Base-by-base conservation (phyloP, 2,888 invertebrate genomes). In the Yponomeuta malinellus region DNA sequence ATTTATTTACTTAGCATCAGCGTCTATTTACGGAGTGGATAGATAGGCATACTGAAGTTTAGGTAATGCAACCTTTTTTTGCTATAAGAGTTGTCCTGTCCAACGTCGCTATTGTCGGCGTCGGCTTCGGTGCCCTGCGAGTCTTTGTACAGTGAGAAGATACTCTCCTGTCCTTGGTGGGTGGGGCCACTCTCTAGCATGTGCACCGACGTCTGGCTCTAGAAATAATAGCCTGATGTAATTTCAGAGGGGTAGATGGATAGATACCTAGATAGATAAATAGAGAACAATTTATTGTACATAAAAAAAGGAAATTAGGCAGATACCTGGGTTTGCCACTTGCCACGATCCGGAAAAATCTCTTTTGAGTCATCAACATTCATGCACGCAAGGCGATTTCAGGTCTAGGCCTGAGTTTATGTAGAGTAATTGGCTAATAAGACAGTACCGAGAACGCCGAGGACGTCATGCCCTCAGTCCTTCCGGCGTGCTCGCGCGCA, bases 131-230 rank as follows among this genome's bases (percentile, higher is more conserved):
- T 82, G 9, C 76, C 79, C 64, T 83, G 84, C 0, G 85, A 83
- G 70, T 83, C 86, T 73, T 90, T 88, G 75, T 84, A 91, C 23
- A 90, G 75, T 0, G 90, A 89, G 71, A 80, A 85, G 6, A 90
- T 73, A 71, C 90, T 90, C 2, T 59, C 69, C 29, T 23, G 48
- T 4, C 3, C 65, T 31, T 12, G 31, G 33, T n/a, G 4, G 65
- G 6, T 64, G n/a, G 4, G 29, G 65, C 5, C 12, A 15, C 15
- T 12, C 15, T 59, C 52, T 15, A 59, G 15, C 12, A 15, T 59
- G 15, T 59, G 52, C 52, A 15, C 12, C 52, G 52, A 59, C 5
- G 52, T 43, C 43, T 43, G 52, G 52, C 52, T 59, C 52, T 59
- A 5, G 15, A 59, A 59, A 43, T 4, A 4, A 37, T 5, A 4